Conservation (phyloP, 1,140 invertebrate genomes). For the Ptiloglossa arizonensis region DNA sequence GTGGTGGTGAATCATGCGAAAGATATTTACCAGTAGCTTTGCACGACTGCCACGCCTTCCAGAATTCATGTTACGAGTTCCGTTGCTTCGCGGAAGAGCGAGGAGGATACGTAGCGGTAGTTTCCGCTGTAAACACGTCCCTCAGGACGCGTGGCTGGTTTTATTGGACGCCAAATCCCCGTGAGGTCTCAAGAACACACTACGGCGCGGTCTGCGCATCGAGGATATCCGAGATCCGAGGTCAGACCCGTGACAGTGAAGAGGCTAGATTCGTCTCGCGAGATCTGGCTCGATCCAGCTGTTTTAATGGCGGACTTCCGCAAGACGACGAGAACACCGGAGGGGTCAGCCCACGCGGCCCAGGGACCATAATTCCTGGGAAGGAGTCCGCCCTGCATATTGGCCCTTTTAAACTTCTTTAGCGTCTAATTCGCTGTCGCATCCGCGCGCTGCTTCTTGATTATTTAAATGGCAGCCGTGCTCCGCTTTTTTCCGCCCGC, state of each 20-base stretch:
- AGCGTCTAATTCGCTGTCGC: conserved; percentile 35
- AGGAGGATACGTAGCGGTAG: not conserved
- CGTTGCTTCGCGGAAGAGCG: not conserved
- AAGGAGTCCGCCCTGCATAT: conserved; percentile 60
- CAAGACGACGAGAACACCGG: conserved; percentile 44
- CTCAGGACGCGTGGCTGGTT: not conserved
- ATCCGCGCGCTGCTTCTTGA: not conserved
- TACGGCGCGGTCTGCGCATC: not conserved
- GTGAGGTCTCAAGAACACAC: not conserved
- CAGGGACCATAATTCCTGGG: conserved; percentile 53
- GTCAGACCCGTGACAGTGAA: conserved; percentile 47
- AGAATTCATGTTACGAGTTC: conserved; percentile 10
- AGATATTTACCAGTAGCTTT: not conserved
- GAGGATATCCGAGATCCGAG: conserved; percentile 35
- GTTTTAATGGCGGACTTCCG: conserved; percentile 69
- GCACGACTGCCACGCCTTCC: not conserved
- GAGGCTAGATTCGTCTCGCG: conserved; percentile 45
- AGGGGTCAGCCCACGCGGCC: conserved; percentile 60
- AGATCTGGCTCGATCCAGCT: conserved; percentile 53
- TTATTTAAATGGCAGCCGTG: conserved; percentile 27
- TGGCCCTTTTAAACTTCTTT: conserved; percentile 52
- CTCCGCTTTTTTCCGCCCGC: not conserved
- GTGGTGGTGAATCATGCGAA: not conserved
- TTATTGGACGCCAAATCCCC: not conserved
- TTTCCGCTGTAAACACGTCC: not conserved